Percentiles rank a stretch among this genome's conserved stretches.
These are phyloP conservation scores for Thereva unica DNA, from an alignment of 2,888 invertebrate species.

Conservation along the genomic window DNA sequence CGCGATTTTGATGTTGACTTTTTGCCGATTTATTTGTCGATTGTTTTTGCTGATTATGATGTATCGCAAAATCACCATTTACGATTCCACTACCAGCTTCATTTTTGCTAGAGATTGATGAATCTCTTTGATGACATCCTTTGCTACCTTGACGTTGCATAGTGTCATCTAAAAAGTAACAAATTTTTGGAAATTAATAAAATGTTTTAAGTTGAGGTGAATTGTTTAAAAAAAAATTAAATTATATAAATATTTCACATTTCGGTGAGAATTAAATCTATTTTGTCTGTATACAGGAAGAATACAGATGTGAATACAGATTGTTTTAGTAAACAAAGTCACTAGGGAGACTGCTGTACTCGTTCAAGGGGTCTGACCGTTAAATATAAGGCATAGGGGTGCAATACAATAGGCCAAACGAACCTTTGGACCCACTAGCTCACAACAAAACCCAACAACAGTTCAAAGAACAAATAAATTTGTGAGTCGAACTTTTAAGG, in stretches of 20 bases:
- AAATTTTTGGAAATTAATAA: not conserved
- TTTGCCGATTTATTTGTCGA: slow-evolving; percentile 1
- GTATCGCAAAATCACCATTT: not conserved
- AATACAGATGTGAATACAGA: no score
- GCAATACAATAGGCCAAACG: no score
- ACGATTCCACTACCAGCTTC: slow-evolving; percentile 24
- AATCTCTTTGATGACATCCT: slow-evolving; percentile 21
- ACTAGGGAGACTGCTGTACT: no score
- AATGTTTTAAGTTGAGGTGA: not conserved
- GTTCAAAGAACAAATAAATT: no score
- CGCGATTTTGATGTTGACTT: slow-evolving; percentile 10
- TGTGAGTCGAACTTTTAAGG: no score
- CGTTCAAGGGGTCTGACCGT: no score
- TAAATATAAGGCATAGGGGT: no score
- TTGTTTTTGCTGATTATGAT: slow-evolving; percentile 12
- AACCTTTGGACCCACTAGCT: no score
- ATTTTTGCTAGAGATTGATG: slow-evolving; percentile 1
- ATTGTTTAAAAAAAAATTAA: slow-evolving; percentile 1
- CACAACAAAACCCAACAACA: no score
- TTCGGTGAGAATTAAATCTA: no score
- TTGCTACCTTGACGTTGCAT: slow-evolving; percentile 25
- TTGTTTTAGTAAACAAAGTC: no score
- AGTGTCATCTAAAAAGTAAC: slow-evolving; percentile 16
- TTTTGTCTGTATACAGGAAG: no score
- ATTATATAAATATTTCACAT: not conserved